Conservation (phyloP, 2,888 invertebrate species). For the Ophioninae sp. region DNA sequence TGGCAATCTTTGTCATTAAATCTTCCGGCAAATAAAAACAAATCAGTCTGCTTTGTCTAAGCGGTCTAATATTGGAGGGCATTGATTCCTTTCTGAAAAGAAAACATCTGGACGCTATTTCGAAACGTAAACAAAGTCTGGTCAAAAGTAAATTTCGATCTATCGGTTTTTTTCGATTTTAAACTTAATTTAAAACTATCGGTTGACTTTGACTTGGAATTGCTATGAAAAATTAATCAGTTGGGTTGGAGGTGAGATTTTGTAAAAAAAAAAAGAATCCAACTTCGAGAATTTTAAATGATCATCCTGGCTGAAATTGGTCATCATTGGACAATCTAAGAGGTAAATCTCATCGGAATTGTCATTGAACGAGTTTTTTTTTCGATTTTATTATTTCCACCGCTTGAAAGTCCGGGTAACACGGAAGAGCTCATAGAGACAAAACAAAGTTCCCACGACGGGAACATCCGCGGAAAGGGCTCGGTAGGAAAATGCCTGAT, state of each 20-base stretch:
- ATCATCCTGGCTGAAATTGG: too few species aligned
- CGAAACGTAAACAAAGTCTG: neutral
- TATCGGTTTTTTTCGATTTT: too few species aligned
- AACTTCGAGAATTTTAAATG: too few species aligned
- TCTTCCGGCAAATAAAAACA: neutral
- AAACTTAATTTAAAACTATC: too few species aligned
- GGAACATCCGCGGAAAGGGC: conserved; percentile 17
- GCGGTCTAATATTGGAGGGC: neutral
- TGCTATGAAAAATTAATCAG: too few species aligned
- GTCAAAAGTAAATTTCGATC: neutral
- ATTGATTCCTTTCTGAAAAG: neutral
- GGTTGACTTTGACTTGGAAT: too few species aligned
- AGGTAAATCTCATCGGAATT: neutral
- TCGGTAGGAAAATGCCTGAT: conserved; percentile 43
- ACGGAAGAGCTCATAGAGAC: neutral
- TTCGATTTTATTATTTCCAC: neutral
- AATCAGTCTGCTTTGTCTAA: neutral
- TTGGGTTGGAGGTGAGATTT: too few species aligned
- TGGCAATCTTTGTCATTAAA: neutral
- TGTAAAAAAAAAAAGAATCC: too few species aligned
- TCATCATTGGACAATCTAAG: neutral
- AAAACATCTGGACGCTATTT: neutral
- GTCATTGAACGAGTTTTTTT: neutral
- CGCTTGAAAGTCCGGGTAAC: neutral
- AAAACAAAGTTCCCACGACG: neutral